These are phyloP conservation scores for Diplosoma virens DNA, from an alignment of 23 tunicate species.

Conservation along the genomic window DNA sequence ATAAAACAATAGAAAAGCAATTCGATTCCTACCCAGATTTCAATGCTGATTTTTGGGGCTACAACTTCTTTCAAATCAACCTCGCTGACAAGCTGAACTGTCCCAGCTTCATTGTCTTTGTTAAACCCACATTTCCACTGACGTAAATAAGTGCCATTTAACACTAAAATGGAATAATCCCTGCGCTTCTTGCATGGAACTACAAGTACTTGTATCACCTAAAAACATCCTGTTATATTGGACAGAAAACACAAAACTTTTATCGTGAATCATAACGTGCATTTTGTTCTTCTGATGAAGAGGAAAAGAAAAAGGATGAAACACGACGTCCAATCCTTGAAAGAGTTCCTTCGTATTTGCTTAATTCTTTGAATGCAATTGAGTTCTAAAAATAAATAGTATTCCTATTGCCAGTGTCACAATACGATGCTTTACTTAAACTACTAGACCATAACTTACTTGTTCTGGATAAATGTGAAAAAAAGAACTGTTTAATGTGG, in stretches of 20 bases:
- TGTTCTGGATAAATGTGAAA: conserved; percentile 1
- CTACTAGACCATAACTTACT: conserved; percentile 1
- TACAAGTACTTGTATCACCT: conserved; percentile 29
- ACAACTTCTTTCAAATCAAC: conserved; percentile 27
- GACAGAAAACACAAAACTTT: background rate
- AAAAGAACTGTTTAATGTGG: conserved; percentile 3
- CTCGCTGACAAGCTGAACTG: conserved; percentile 36
- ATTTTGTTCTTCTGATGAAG: conserved; percentile 8
- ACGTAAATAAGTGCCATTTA: conserved; percentile 32
- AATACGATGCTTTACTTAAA: too few species aligned
- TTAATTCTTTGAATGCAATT: conserved; percentile 20
- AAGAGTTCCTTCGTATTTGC: conserved; percentile 42
- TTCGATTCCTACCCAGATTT: conserved; percentile 54
- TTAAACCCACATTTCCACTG: conserved; percentile 38
- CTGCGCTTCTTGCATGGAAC: conserved; percentile 1
- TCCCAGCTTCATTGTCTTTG: background rate
- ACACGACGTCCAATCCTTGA: conserved; percentile 78
- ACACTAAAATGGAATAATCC: conserved; percentile 35
- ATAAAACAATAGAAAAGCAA: background rate
- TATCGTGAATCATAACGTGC: conserved; percentile 5
- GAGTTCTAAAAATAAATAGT: conserved; percentile 13
- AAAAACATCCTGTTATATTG: background rate
- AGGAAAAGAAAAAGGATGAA: conserved; percentile 72
- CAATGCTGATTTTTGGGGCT: background rate
- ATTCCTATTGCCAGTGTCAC: too few species aligned